These are phyloP conservation scores for Telmatherina bonti DNA, from an alignment of 2,797 vertebrate genomes.

Conservation along the genomic window DNA sequence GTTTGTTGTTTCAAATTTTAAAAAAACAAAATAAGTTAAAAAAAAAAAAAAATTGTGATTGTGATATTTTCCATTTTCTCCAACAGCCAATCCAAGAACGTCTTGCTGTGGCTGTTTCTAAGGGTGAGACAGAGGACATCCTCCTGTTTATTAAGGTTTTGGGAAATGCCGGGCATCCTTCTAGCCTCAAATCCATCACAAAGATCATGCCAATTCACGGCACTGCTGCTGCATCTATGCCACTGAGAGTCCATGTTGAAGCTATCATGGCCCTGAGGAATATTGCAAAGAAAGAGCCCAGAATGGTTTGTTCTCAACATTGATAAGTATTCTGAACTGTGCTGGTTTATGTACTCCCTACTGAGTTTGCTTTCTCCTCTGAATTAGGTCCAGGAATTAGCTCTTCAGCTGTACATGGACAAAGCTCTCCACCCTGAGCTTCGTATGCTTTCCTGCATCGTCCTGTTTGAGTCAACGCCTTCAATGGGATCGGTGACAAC, in stretches of 20 bases:
- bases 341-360: background rate
- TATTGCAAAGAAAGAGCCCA: slow-evolving; percentile 81
- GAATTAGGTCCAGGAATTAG: slow-evolving; percentile 84
- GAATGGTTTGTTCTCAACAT: slow-evolving; percentile 58
- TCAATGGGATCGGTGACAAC: slow-evolving; percentile 75
- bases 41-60: background rate
- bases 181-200: slow-evolving; percentile 61
- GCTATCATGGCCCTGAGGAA: slow-evolving; percentile 82
- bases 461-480: slow-evolving; percentile 86
- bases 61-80: slow-evolving; percentile 2
- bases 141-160: slow-evolving; percentile 81
- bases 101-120: slow-evolving; percentile 65
- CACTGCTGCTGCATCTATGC: slow-evolving; percentile 64
- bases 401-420: slow-evolving; percentile 85
- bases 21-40: background rate
- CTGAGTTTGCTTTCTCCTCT: slow-evolving; percentile 16
- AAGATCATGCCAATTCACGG: slow-evolving; percentile 76
- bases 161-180: slow-evolving; percentile 82
- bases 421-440: slow-evolving; percentile 73
- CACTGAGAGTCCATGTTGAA: slow-evolving; percentile 76
- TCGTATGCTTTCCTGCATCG: slow-evolving; percentile 80
- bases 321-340: background rate
- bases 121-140: slow-evolving; percentile 66
- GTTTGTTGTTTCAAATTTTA: slow-evolving; percentile 1
- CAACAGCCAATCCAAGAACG: slow-evolving; percentile 79